phyloP scores from a whole-genome alignment of 2,113 vertebrate species.

The Centropristis striata region DNA sequence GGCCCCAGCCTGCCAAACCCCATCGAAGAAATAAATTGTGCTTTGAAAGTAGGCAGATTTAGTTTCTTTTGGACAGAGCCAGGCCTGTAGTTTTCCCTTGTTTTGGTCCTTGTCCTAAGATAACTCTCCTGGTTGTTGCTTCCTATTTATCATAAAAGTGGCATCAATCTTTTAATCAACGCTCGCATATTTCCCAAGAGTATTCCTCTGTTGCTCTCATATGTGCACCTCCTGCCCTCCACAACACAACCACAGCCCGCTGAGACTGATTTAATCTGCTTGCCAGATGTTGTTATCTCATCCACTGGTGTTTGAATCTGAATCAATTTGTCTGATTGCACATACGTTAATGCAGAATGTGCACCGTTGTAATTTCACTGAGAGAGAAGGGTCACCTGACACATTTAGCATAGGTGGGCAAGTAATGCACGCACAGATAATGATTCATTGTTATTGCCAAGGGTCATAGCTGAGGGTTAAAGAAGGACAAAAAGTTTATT shows the following conservation, averaged over 20 bases:
- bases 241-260: conserved; percentile 2
- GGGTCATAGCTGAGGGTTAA: neutral
- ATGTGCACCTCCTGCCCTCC: conserved; percentile 1
- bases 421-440: neutral
- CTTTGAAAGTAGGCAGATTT: too few species aligned
- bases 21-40: too few species aligned
- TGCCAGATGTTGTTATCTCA: conserved; percentile 73
- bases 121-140: too few species aligned
- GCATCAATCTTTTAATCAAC: neutral
- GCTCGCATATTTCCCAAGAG: neutral
- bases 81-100: too few species aligned
- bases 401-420: neutral
- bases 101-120: neutral
- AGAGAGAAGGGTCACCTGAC: conserved; percentile 22
- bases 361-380: conserved; percentile 33
- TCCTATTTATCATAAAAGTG: neutral
- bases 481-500: neutral
- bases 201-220: conserved; percentile 14
- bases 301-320: conserved; percentile 48
- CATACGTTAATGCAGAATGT: conserved; percentile 51
- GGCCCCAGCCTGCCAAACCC: too few species aligned
- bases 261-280: conserved; percentile 64
- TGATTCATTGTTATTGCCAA: neutral
- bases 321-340: conserved; percentile 72
- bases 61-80: too few species aligned